Evolutionary conservation across 2,797 vertebrate genomes (phyloP), one percentile per base, ranked within the genome.

Genomic region (Sebastes iracundus): DNA sequence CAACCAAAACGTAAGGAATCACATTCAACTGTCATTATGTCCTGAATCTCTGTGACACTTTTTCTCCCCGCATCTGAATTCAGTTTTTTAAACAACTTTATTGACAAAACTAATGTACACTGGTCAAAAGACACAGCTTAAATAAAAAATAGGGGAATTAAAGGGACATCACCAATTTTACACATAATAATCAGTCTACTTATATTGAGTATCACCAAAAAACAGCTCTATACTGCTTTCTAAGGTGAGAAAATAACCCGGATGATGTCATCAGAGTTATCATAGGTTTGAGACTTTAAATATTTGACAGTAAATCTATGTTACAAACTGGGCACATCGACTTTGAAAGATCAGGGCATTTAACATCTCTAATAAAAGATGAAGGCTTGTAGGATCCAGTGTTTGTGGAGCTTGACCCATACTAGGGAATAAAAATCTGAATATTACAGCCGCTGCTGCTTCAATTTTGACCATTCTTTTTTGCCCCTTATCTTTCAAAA

Each of bases 1-100:
- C 81, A 97, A 97, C 90, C 97, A 97, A 93, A 98, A 97, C 4
- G 97, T 98, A 92, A 97, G 97, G 4, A 62, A 33, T 72, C 22
- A 23, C 38, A 20, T 10, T 20, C 1, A 58, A 5, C 20, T 20
- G 7, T 46, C 11, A 0, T 22, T 3, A 55, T 30, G 62, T 49
- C 3, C 2, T 62, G 3, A 20, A 14, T 38, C 1, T 49, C 7
- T 6, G 23, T 9, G 16, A 23, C 49, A 61, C 12, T 35, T 35
- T 33, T 8, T 16, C 18, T 52, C 12, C 13, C 18, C 18, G 10
- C 56, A 25, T 10, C 22, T 2, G 12, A 9, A 52, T 71, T 58
- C 4, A n/a, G 14, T 23, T 35, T 55, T 69, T 23, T 52, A 3
- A 63, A 65, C 30, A 23, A 13, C 4, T 46, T 6, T 13, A 8